Percentiles rank a stretch among this genome's conserved stretches.
These are phyloP conservation scores for Podargus strigoides DNA, from an alignment of 2,797 vertebrate genomes.

Conservation along the genomic window DNA sequence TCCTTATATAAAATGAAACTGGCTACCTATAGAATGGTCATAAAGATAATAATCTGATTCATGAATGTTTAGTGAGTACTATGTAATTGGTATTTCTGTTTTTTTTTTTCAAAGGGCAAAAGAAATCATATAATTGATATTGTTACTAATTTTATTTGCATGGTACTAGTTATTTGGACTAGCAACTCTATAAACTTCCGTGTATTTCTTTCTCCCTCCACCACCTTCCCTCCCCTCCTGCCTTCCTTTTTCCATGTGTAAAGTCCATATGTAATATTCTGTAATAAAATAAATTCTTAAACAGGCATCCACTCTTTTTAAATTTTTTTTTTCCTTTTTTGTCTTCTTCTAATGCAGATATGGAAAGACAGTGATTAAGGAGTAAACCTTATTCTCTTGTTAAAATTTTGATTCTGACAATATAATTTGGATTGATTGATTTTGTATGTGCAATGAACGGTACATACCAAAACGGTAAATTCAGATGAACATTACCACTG, in stretches of 20 bases:
- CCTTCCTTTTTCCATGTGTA: neutral
- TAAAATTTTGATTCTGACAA: neutral
- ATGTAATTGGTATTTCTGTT: neutral
- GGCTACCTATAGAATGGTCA: neutral
- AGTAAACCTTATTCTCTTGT: rapidly evolving
- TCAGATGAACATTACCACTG: neutral
- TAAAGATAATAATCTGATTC: neutral
- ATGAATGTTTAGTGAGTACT: neutral
- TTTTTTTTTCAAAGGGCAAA: neutral
- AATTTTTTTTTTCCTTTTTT: neutral
- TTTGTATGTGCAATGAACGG: neutral
- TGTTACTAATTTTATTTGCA: neutral
- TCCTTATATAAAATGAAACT: neutral
- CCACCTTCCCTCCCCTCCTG: neutral
- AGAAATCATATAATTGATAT: rapidly evolving
- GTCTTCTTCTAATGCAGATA: rapidly evolving
- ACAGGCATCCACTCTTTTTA: rapidly evolving
- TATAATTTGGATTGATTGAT: neutral
- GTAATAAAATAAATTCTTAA: neutral
- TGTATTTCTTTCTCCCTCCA: neutral
- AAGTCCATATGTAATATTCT: neutral
- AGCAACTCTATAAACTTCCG: neutral
- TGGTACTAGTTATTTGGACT: neutral
- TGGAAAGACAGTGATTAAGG: neutral
- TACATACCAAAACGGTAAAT: neutral